A percentile compares a stretch with the other conserved stretches of the same genome.
Evolutionary conservation across 2,113 vertebrate genomes (phyloP).

Genomic region (Vanacampus margaritifer): DNA sequence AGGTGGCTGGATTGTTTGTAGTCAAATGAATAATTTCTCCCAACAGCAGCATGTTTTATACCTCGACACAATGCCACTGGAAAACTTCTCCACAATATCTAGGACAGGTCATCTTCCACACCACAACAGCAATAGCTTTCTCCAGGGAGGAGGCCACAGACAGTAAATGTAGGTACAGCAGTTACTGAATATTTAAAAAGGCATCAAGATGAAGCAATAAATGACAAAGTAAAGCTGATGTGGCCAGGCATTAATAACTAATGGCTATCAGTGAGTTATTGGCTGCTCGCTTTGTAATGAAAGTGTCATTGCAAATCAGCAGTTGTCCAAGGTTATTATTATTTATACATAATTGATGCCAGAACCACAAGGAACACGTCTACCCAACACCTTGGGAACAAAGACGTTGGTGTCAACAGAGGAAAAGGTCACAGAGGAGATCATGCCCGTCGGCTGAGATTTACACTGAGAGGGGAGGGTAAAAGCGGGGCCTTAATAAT

Average conservation of each 20-base stretch:
- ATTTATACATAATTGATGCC: conserved; percentile 83
- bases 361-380: conserved; percentile 70
- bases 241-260: conserved; percentile 79
- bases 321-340: conserved; percentile 80
- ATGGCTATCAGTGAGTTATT: conserved; percentile 76
- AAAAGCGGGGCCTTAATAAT: conserved; percentile 21
- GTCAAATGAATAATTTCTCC: background rate
- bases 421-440: conserved; percentile 67
- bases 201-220: conserved; percentile 79
- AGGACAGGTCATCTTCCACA: conserved; percentile 56
- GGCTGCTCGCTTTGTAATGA: conserved; percentile 76
- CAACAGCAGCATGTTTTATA: background rate
- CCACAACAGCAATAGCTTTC: conserved; percentile 54
- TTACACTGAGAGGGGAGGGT: conserved; percentile 39
- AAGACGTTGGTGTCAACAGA: conserved; percentile 66
- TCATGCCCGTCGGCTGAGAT: conserved; percentile 51
- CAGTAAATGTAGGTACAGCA: conserved; percentile 80
- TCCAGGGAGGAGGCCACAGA: conserved; percentile 64
- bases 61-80: conserved; percentile 35
- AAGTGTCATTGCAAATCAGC: conserved; percentile 84
- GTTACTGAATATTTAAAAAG: conserved; percentile 82
- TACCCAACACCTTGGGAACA: conserved; percentile 59
- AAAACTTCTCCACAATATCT: conserved; percentile 45
- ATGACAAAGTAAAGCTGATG: conserved; percentile 81
- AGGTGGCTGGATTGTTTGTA: background rate